These are phyloP conservation scores for Myrmecophaga tridactyla DNA, from an alignment of 2,113 vertebrate genomes.

Conservation along the genomic window DNA sequence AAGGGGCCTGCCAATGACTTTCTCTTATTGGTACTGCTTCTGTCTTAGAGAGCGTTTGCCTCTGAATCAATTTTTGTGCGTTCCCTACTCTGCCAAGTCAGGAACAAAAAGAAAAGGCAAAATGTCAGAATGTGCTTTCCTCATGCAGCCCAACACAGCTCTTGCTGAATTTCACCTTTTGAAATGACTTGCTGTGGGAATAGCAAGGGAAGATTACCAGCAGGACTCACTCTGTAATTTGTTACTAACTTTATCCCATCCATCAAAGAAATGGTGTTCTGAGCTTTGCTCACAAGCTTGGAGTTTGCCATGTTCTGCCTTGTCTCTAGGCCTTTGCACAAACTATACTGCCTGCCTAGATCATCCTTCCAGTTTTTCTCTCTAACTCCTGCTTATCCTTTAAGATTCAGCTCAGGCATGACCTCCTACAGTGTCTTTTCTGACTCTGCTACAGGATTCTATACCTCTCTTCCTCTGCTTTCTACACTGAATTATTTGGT, in stretches of 20 bases:
- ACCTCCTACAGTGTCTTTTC: background rate
- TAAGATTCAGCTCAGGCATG: background rate
- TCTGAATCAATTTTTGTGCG: background rate
- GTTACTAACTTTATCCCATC: background rate
- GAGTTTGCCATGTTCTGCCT: background rate
- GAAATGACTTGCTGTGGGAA: background rate
- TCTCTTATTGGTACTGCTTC: background rate
- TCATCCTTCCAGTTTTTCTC: background rate
- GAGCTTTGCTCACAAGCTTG: background rate
- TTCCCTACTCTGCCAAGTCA: background rate
- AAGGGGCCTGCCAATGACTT: background rate
- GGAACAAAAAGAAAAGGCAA: constrained; percentile 26
- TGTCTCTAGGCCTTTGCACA: background rate
- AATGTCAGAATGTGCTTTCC: background rate
- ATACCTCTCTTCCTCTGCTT: background rate
- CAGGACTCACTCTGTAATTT: background rate
- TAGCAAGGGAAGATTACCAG: background rate
- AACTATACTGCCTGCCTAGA: background rate
- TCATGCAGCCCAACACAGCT: background rate
- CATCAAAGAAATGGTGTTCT: background rate
- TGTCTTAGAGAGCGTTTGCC: background rate
- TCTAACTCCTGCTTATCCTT: background rate
- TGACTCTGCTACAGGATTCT: background rate
- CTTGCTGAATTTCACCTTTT: constrained; percentile 27
- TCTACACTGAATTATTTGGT: background rate